These are phyloP conservation scores for Oxystoma pomonae DNA, from an alignment of 2,888 invertebrate species.

Conservation along the genomic window DNA sequence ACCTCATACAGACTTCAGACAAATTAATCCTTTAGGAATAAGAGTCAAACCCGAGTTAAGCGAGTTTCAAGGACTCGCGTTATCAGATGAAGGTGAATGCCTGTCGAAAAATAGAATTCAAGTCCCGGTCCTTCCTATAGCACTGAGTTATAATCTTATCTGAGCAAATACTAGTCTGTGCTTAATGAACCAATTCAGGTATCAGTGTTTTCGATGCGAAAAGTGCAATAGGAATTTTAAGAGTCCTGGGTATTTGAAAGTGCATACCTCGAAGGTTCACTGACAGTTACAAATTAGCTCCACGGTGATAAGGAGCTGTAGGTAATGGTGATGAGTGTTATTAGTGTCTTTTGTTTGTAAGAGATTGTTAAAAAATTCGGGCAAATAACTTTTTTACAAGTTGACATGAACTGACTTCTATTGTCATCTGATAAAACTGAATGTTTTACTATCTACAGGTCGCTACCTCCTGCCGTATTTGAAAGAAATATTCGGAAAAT, in stretches of 20 bases:
- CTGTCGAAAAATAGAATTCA: background rate
- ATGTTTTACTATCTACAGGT: no score
- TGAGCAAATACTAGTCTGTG: background rate
- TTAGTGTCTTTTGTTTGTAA: no score
- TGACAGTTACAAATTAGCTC: background rate
- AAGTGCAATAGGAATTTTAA: background rate
- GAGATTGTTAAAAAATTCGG: background rate
- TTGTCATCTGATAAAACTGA: no score
- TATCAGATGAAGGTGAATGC: background rate
- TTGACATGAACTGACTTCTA: no score
- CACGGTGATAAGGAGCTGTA: no score
- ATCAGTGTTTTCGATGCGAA: conserved; percentile 10
- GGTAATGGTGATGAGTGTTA: no score
- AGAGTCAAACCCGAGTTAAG: background rate
- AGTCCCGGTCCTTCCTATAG: background rate
- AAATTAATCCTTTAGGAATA: background rate
- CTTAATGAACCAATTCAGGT: conserved; percentile 1
- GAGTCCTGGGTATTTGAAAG: background rate
- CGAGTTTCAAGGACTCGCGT: no score
- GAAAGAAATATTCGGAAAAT: no score
- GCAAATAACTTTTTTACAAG: no score
- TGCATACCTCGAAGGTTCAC: background rate
- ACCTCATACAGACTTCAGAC: background rate
- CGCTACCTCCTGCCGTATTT: no score
- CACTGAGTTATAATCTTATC: background rate